Evolutionary conservation across 2,797 vertebrate genomes (phyloP), one percentile per base, ranked within the genome.

Genomic region (Nasua narica): DNA sequence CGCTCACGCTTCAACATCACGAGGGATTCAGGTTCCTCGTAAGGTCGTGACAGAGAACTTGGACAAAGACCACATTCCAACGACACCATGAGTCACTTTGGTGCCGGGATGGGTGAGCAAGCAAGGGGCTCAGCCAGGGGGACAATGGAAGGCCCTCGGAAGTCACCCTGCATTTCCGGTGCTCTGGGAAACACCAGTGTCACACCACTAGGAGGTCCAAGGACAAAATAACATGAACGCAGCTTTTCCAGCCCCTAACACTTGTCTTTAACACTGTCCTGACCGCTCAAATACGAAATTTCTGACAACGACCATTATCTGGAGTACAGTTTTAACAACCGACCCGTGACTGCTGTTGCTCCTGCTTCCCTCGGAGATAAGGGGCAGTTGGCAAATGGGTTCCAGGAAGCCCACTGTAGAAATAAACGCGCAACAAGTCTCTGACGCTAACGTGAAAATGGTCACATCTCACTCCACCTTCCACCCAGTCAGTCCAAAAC

Each of bases 301-400:
- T 56, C 40, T 35, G n/a, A 79, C 15, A 27, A 67, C 18, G n/a
- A 50, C 23, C 76, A 60, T 13, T 65, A 46, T 35, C 35, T 58
- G 10, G 46, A 78, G 0, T 23, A 79, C 3, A 74, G 48, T 84
- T 87, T 88, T 84, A 77, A 84, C 78, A 48, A 74, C 1, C n/a
- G 23, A 56, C 25, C 27, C n/a, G 37, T 54, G 19, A 62, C 43
- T 60, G 37, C 21, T 60, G 18, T 62, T 83, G 29, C 8, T 56
- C 35, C 84, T 54, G 15, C 60, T 52, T 92, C 92, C 93, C 85
- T 83, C 95, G 67, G 92, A 92, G 54, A 54, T 27, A 94, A 70
- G 37, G 14, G 88, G 76, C 8, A 77, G 32, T 2, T 54, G 11
- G 74, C n/a, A 95, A 29, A n/a, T 19, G 5, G 58, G 56, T 27